Conservation (phyloP, 2,888 invertebrate species). For the Myathropa florea region DNA sequence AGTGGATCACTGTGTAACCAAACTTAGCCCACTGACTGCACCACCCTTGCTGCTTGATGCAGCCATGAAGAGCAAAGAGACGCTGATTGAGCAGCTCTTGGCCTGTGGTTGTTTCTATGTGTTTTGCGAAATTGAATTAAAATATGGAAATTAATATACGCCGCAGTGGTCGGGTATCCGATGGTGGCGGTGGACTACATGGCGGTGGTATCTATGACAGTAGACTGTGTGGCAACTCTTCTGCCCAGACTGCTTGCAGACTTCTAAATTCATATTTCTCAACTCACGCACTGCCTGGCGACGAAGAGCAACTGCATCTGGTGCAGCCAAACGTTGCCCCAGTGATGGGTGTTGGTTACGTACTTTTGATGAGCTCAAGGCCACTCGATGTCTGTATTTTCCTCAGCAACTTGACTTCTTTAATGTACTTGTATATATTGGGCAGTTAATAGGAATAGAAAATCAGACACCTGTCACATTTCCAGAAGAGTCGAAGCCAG, state of each 20-base stretch:
- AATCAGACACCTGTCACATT: slow-evolving; percentile 15
- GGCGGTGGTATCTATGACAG: neutral
- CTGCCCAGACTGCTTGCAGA: neutral
- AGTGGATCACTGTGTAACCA: neutral
- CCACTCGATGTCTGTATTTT: neutral
- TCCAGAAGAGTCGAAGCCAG: neutral
- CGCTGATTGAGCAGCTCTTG: neutral
- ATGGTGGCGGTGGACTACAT: neutral
- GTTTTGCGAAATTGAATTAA: slow-evolving; percentile 42
- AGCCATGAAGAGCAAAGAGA: neutral
- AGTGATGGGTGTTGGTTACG: neutral
- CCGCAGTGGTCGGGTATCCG: slow-evolving; percentile 29
- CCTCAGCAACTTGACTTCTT: too few species aligned
- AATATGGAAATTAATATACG: slow-evolving; percentile 47
- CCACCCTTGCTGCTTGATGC: slow-evolving; percentile 4
- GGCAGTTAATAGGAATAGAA: neutral
- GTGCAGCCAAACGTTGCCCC: too few species aligned
- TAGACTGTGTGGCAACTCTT: slow-evolving; percentile 2
- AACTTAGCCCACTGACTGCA: neutral
- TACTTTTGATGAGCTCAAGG: neutral
- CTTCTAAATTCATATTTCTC: neutral
- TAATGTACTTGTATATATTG: slow-evolving; percentile 17
- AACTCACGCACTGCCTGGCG: neutral
- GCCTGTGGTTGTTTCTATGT: slow-evolving; percentile 26
- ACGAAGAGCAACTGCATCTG: neutral